Base-by-base conservation (phyloP, 1,140 invertebrate species). In the Agrypnia vestita region DNA sequence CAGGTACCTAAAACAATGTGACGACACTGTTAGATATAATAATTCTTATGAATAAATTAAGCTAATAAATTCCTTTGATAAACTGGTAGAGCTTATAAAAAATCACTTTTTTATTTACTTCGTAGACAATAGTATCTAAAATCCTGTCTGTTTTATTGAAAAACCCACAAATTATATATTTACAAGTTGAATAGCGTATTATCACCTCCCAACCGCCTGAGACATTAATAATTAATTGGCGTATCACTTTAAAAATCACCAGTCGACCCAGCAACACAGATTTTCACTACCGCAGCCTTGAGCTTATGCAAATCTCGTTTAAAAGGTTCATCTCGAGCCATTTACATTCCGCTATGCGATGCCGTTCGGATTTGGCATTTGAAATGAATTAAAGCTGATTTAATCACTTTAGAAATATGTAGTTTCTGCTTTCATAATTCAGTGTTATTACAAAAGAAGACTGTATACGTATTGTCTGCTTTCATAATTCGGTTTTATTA, bases 251-350 rank as follows among this genome's bases (percentile, higher is more conserved):
- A 35, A 35, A 35, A 35, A 35, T 35, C 1, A 3, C 1, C 1
- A 35, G 35, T 47, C 64, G 64, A 69, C 64, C 44, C 46, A 21
- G 64, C 64, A 69, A 69, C 64, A 49, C 64, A 69, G 11, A 69
- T 69, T 47, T 69, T 69, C 64, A 69, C n/a, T 69, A 19, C 44
- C 44, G 44, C 46, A 69, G 44, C 64, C 64, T 69, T 69, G 64
- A 46, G 44, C 17, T 69, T 47, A 69, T 69, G 64, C 17, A 9
- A 49, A 69, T 69, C 13, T 6, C 3, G 0, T 69, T 69, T 49
- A 69, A 69, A 69, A 69, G n/a, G 44, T 49, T 69, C 64, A 17
- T 69, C n/a, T 69, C 13, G 46, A 69, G 64, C 49, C 10, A 69
- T 69, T 46, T 46, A 69, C 64, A 69, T 69, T 69, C 64, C 64